Percentiles rank a stretch among this genome's conserved stretches.
Conservation (phyloP, 2,797 vertebrate genomes). For the Cichlasoma orientale region DNA sequence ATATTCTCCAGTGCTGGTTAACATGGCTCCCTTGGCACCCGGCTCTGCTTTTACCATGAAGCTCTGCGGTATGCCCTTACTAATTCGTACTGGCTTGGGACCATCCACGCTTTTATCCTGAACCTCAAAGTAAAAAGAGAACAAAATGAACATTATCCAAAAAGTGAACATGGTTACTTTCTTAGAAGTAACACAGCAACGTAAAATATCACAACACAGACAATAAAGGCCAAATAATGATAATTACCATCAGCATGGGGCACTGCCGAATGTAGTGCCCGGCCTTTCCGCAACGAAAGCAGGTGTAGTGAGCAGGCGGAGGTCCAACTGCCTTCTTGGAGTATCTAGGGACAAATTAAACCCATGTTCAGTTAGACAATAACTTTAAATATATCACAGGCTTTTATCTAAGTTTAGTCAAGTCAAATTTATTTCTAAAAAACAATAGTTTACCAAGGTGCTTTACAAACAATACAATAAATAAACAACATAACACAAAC, state of each 20-base stretch:
- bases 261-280: slow-evolving; percentile 98
- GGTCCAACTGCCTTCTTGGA: slow-evolving; percentile 96
- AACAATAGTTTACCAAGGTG: no score
- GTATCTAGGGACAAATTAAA: slow-evolving; percentile 82
- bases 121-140: slow-evolving; percentile 38
- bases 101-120: slow-evolving; percentile 95
- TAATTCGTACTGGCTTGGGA: slow-evolving; percentile 93
- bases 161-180: neutral
- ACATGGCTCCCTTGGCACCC: slow-evolving; percentile 96
- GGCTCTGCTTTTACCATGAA: slow-evolving; percentile 99
- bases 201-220: neutral
- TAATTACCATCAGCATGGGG: slow-evolving; percentile 91
- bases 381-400: neutral
- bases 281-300: slow-evolving; percentile 95
- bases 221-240: neutral
- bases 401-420: neutral
- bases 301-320: slow-evolving; percentile 94
- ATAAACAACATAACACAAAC: no score
- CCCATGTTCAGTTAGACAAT: neutral
- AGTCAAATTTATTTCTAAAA: no score
- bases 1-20: slow-evolving; percentile 98
- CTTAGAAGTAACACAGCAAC: neutral
- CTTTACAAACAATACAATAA: no score
- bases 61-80: slow-evolving; percentile 98
- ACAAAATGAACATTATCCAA: neutral